Evolutionary conservation across 1,140 invertebrate species (phyloP).

Genomic region (Pachypeltis micranthus): DNA sequence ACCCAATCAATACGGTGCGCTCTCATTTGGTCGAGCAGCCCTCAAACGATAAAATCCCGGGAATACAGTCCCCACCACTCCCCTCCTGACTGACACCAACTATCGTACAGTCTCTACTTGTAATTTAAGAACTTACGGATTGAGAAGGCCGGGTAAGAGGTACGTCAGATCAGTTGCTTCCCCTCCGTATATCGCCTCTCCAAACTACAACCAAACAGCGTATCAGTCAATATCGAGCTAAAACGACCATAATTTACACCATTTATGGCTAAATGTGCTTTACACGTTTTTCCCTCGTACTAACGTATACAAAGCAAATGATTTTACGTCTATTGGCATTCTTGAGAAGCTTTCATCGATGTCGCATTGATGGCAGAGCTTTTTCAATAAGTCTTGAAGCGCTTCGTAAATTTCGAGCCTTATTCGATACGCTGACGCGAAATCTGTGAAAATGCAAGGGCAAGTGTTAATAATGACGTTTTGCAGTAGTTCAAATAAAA

Average conservation of each 20-base stretch:
- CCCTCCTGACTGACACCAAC: too few species aligned
- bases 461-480: too few species aligned
- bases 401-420: neutral
- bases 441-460: neutral
- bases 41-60: too few species aligned
- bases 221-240: too few species aligned
- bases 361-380: constrained; percentile 1
- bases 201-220: neutral
- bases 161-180: neutral
- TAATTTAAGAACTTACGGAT: neutral
- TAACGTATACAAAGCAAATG: neutral
- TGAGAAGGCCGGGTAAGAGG: neutral
- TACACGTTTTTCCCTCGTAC: too few species aligned
- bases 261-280: too few species aligned
- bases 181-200: neutral
- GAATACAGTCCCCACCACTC: too few species aligned
- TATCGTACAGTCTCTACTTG: too few species aligned
- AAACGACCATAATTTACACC: too few species aligned
- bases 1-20: too few species aligned
- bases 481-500: too few species aligned
- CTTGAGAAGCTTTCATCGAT: neutral
- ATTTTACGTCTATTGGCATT: neutral
- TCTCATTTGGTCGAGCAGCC: too few species aligned
- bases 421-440: neutral
- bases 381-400: neutral